Conservation (phyloP, 1,140 invertebrate genomes). For the Atta cephalotes region DNA sequence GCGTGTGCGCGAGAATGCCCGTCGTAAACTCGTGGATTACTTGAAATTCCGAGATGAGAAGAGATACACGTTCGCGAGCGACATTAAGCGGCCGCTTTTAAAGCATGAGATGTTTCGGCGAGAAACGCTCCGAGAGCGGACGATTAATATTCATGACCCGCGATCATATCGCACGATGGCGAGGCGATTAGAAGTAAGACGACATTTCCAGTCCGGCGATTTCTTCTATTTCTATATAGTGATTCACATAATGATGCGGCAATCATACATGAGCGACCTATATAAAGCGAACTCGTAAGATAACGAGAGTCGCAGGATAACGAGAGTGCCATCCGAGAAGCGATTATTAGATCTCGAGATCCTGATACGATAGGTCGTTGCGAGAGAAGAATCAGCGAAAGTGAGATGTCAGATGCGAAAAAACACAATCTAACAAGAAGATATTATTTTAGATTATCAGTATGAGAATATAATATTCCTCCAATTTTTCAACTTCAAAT, state of each 20-base stretch:
- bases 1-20: background rate
- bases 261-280: conserved; percentile 48
- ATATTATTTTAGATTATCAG: background rate
- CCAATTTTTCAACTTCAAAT: background rate
- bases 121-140: conserved; percentile 10
- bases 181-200: conserved; percentile 60
- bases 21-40: conserved; percentile 56
- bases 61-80: conserved; percentile 38
- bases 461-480: background rate
- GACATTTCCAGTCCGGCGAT: conserved; percentile 64
- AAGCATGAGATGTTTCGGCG: conserved; percentile 47
- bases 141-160: conserved; percentile 67
- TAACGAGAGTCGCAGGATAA: conserved; percentile 51
- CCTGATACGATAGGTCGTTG: conserved; percentile 29
- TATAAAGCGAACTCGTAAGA: conserved; percentile 23
- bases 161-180: conserved; percentile 57
- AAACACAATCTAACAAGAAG: background rate
- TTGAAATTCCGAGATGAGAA: conserved; percentile 46
- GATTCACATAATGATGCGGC: conserved; percentile 66
- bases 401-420: background rate
- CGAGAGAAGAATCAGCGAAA: background rate
- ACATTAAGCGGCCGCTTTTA: conserved; percentile 50
- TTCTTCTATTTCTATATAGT: conserved; percentile 64
- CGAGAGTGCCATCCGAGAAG: conserved; percentile 48
- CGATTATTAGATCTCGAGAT: conserved; percentile 48